These are phyloP conservation scores for Cheilosia impressa DNA, from an alignment of 2,888 invertebrate species.

Conservation along the genomic window DNA sequence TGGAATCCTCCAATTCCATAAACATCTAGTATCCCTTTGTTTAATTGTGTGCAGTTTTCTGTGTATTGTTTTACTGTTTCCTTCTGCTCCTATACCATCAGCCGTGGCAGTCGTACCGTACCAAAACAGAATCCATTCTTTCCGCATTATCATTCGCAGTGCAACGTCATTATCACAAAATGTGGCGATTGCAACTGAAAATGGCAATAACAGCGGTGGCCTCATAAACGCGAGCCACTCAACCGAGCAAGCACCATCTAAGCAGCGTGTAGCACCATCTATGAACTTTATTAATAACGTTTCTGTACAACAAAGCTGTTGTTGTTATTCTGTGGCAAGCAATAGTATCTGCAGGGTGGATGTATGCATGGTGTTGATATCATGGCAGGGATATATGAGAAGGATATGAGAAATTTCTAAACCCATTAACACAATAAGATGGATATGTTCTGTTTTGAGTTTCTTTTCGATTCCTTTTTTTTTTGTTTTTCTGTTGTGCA, in stretches of 20 bases:
- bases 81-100: background rate
- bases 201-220: slow-evolving; percentile 75
- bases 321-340: slow-evolving; percentile 8
- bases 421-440: slow-evolving; percentile 75
- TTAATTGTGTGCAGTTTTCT: slow-evolving; percentile 68
- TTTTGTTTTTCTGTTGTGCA: slow-evolving; percentile 15
- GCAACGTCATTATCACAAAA: slow-evolving; percentile 74
- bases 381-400: slow-evolving; percentile 53
- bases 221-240: slow-evolving; percentile 75
- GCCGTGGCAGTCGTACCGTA: too few relatives aligned
- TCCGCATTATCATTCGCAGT: slow-evolving; percentile 63
- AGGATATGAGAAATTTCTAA: slow-evolving; percentile 74
- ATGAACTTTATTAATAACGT: slow-evolving; percentile 75
- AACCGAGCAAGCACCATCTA: slow-evolving; percentile 74
- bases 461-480: slow-evolving; percentile 29
- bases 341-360: background rate
- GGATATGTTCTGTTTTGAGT: slow-evolving; percentile 65
- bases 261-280: slow-evolving; percentile 75
- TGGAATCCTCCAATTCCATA: slow-evolving; percentile 26
- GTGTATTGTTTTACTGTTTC: slow-evolving; percentile 56
- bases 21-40: slow-evolving; percentile 53
- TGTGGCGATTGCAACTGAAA: slow-evolving; percentile 73
- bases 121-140: slow-evolving; percentile 4
- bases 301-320: slow-evolving; percentile 52
- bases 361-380: slow-evolving; percentile 23